phyloP scores from a whole-genome alignment of 2,113 vertebrate genomes.

The Indri indri region DNA sequence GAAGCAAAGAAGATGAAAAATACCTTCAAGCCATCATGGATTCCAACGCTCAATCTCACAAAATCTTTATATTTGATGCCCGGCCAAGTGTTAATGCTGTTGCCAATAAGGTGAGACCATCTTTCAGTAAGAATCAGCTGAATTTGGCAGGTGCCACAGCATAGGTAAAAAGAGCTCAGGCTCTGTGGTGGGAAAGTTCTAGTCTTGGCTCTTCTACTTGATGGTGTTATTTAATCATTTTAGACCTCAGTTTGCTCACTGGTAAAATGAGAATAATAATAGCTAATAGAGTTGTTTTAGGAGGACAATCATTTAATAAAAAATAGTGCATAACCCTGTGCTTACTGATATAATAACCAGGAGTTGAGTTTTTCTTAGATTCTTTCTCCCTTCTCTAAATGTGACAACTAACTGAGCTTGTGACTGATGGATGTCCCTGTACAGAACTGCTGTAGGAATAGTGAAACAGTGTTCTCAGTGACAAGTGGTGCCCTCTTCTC shows the following conservation, averaged over 20 bases:
- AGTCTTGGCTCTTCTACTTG: neutral
- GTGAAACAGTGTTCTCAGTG: neutral
- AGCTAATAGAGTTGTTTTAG: neutral
- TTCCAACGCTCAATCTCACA: constrained; percentile 98
- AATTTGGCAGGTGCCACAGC: neutral
- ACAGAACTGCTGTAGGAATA: neutral
- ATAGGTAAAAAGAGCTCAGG: neutral
- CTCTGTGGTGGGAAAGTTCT: neutral
- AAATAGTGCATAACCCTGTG: neutral
- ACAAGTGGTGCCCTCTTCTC: neutral
- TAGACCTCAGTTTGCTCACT: neutral
- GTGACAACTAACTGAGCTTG: neutral
- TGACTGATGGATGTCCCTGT: neutral
- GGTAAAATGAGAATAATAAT: neutral
- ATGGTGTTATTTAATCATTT: neutral
- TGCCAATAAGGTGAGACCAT: constrained; percentile 92
- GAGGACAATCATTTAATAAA: neutral
- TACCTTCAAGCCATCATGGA: constrained; percentile 98
- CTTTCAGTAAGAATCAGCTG: neutral
- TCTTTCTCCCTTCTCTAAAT: neutral
- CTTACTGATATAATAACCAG: neutral
- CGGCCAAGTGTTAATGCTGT: constrained; percentile 96
- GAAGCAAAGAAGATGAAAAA: constrained; percentile 97
- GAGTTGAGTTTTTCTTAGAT: neutral
- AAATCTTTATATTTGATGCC: constrained; percentile 98